A percentile compares a stretch with the other conserved stretches of the same genome.
Conservation (phyloP, 2,113 vertebrate genomes). For the Columba livia region DNA sequence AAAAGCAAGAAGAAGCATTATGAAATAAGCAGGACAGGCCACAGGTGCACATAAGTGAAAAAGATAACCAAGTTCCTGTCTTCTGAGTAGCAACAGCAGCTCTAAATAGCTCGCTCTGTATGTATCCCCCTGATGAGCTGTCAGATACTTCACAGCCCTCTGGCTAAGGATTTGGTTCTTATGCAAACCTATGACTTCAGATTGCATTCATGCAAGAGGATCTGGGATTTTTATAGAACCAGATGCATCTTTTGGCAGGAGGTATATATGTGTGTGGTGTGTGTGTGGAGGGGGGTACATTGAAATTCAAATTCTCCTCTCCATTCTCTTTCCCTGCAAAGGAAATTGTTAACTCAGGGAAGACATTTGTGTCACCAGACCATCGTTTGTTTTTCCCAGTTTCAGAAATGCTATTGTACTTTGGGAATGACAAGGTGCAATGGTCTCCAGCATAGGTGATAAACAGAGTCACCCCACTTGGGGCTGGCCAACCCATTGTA, state of each 20-base stretch:
- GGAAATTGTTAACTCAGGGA: background rate
- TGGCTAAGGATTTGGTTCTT: slow-evolving; percentile 50
- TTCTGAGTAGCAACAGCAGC: slow-evolving; percentile 1
- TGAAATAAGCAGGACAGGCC: background rate
- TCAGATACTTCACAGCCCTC: slow-evolving; percentile 58
- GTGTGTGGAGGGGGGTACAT: background rate
- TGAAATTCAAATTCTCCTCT: slow-evolving; percentile 46
- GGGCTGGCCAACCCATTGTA: background rate
- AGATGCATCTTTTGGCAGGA: slow-evolving; percentile 66
- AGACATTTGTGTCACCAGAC: background rate
- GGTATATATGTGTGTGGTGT: background rate
- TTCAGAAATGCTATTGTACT: background rate
- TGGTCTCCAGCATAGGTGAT: background rate
- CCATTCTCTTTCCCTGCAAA: background rate
- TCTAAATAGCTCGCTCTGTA: slow-evolving; percentile 2
- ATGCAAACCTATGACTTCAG: slow-evolving; percentile 56
- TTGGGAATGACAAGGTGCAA: background rate
- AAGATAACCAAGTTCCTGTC: background rate
- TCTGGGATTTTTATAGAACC: slow-evolving; percentile 53
- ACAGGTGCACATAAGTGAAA: slow-evolving; percentile 15
- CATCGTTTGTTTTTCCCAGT: background rate
- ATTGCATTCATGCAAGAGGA: slow-evolving; percentile 45
- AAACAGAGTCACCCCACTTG: background rate
- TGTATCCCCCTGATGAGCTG: slow-evolving; percentile 40
- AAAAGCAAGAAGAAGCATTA: background rate